A percentile compares a stretch with the other conserved stretches of the same genome.
Evolutionary conservation across 2,888 invertebrate species (phyloP).

Genomic region (Deilephila elpenor): DNA sequence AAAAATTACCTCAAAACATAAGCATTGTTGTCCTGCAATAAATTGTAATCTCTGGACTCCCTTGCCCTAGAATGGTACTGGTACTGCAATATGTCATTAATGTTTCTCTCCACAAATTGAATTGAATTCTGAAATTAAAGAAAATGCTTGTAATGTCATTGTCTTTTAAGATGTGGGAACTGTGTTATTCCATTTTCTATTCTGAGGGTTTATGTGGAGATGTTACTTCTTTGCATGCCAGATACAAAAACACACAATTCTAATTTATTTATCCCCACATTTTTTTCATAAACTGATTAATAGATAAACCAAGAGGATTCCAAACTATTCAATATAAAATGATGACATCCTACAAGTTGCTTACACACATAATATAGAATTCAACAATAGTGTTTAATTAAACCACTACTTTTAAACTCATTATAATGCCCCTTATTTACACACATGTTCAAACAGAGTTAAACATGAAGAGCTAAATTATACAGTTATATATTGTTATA

Average conservation of each 20-base stretch:
- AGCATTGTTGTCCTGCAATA: constrained; percentile 91
- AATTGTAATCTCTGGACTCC: constrained; percentile 92
- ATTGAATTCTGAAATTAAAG: constrained; percentile 86
- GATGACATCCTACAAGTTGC: no score
- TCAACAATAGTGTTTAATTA: neutral
- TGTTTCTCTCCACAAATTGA: constrained; percentile 91
- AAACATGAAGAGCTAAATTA: neutral
- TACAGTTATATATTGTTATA: neutral
- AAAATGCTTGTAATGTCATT: constrained; percentile 22
- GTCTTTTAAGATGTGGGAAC: no score
- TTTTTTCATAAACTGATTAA: no score
- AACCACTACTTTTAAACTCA: neutral
- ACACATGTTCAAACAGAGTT: neutral
- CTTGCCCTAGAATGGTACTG: constrained; percentile 92
- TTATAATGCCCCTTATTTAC: neutral
- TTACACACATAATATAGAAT: neutral
- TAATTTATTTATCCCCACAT: no score
- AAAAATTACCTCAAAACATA: constrained; percentile 89
- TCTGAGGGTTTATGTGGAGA: no score
- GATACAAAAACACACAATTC: no score
- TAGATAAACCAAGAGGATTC: no score
- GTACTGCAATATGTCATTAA: constrained; percentile 93
- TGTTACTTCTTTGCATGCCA: no score
- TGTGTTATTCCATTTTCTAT: no score
- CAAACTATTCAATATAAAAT: no score